These are phyloP conservation scores for Benthosema pterotum DNA, from an alignment of 2,797 vertebrate genomes.

Conservation along the genomic window DNA sequence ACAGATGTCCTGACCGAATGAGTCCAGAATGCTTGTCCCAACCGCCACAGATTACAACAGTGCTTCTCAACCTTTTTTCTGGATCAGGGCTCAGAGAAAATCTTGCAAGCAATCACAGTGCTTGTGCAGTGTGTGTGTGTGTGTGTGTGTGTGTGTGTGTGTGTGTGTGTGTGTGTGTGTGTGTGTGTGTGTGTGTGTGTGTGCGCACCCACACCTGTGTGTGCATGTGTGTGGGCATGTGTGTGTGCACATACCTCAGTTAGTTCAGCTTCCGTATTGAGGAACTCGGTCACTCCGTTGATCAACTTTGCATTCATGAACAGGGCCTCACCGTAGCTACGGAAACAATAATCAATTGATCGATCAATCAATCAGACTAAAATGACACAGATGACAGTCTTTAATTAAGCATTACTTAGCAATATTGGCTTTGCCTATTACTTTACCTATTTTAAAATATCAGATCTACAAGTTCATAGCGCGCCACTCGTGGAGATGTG, in stretches of 20 bases:
- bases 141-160: background rate
- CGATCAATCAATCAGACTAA: background rate
- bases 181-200: background rate
- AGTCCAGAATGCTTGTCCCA: no score
- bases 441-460: no score
- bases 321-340: conserved; percentile 94
- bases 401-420: no score
- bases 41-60: no score
- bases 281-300: conserved; percentile 96
- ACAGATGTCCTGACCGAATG: no score
- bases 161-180: conserved; percentile 6
- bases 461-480: no score
- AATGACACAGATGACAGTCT: no score
- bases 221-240: background rate
- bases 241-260: conserved; percentile 84
- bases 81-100: no score
- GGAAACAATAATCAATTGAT: conserved; percentile 26
- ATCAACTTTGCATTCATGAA: conserved; percentile 99
- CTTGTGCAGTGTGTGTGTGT: background rate
- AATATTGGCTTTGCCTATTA: no score
- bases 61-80: no score
- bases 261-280: conserved; percentile 92
- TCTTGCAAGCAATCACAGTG: no score
- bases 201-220: background rate
- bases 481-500: no score